Conservation (phyloP, 2,113 vertebrate species). For the Dasyurus viverrinus region DNA sequence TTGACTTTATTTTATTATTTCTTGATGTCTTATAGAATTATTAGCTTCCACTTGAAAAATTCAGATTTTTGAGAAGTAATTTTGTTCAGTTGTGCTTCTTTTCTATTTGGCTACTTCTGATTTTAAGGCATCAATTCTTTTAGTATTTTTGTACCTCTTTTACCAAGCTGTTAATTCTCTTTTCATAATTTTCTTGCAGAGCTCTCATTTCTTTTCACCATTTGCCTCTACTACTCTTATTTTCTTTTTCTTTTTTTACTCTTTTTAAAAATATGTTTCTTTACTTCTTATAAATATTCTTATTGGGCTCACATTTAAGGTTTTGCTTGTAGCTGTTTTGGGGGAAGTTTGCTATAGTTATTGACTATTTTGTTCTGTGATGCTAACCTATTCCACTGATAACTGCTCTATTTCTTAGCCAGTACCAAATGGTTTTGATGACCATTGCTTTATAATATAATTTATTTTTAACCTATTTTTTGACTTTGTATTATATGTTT, state of each 20-base stretch:
- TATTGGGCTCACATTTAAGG: not conserved
- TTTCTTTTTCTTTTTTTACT: not conserved
- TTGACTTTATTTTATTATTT: not conserved
- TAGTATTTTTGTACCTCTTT: not conserved
- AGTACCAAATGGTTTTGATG: no score
- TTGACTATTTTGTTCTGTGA: no score
- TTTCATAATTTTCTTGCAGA: not conserved
- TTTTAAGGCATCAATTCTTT: not conserved
- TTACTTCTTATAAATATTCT: not conserved
- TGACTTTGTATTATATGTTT: not conserved
- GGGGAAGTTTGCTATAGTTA: no score
- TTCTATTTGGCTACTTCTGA: not conserved
- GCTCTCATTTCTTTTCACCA: not conserved
- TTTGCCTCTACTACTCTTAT: not conserved
- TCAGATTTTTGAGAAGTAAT: not conserved
- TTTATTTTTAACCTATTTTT: not conserved
- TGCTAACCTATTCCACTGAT: no score
- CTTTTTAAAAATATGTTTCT: not conserved
- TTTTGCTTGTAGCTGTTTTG: not conserved
- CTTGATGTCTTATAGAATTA: not conserved
- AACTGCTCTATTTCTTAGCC: no score
- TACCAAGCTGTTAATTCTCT: not conserved
- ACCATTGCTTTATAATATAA: no score
- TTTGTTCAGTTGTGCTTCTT: not conserved
- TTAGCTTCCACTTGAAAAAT: not conserved